Conservation (phyloP, 2,888 invertebrate species). For the Seira sanloemensis region DNA sequence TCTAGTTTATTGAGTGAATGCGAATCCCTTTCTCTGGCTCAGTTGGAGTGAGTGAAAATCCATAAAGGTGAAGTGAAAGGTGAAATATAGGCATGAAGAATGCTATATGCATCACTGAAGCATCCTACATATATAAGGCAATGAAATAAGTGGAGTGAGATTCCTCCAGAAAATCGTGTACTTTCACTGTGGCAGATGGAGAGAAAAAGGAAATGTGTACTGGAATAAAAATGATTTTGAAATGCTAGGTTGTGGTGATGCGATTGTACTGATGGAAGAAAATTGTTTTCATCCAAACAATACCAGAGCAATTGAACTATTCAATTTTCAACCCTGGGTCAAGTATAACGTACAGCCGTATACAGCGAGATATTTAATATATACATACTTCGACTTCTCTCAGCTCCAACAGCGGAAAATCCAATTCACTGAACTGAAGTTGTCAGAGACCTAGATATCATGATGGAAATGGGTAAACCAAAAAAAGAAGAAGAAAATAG, state of each 20-base stretch:
- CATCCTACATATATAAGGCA: too few relatives aligned
- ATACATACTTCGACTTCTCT: too few relatives aligned
- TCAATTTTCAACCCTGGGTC: background rate
- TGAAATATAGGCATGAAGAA: slow-evolving; percentile 1
- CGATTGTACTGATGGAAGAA: background rate
- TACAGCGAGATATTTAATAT: too few relatives aligned
- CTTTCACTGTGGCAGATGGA: background rate
- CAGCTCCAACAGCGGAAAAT: background rate
- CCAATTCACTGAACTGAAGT: background rate
- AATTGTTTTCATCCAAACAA: background rate
- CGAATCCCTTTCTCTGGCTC: slow-evolving; percentile 29
- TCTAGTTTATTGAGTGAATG: slow-evolving; percentile 49
- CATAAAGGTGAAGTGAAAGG: slow-evolving; percentile 56
- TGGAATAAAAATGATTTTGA: background rate
- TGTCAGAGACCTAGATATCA: background rate
- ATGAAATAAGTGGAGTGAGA: slow-evolving; percentile 38
- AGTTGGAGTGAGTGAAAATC: slow-evolving; percentile 42
- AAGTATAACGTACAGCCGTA: background rate
- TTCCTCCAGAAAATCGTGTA: background rate
- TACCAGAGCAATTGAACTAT: background rate
- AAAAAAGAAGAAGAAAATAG: background rate
- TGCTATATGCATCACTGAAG: slow-evolving; percentile 58
- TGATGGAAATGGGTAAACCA: background rate
- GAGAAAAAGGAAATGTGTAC: background rate
- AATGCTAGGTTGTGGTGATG: background rate